Evolutionary conservation across 2,888 invertebrate species (phyloP), one percentile per base, ranked within the genome.

Genomic region (Chrysotoxum bicinctum): DNA sequence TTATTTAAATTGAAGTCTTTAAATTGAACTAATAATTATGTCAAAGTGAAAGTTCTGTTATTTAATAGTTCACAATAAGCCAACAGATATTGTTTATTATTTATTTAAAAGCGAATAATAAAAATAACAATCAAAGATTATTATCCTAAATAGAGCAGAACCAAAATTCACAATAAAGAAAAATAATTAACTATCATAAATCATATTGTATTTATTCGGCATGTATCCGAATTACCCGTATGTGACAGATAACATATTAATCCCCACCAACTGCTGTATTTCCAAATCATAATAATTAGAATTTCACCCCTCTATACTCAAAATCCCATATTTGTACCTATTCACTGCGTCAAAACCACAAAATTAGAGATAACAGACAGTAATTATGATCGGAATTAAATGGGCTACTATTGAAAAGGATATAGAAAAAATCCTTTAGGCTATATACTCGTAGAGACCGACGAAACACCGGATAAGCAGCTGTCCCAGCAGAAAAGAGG

Each of bases 321-420:
- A 9, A 16, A 16, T 43, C 8, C 1, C 19, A 2, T n/a, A 50
- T 23, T 23, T 23, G 23, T 50, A 45, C 52, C 37, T 58, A 45
- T 48, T 45, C 16, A 30, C 30, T 19, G 14, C 21, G 21, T 52
- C 21, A 45, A 72, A 69, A 74, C 54, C 83, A 35, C 45, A 75
- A 77, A 77, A 81, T 77, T 68, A 73, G 69, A 85, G 85, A 85
- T 81, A 85, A 85, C 84, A 37, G 3, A 77, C 62, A 69, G 35
- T 77, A 81, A 85, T 85, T 85, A 81, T 58, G 21, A 58, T 77
- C 81, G 60, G 66, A 79, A 75, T 74, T 78, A 83, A 66, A 78
- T 73, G 75, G 74, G 79, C 76, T 79, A 64, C 48, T 70, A 50
- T 50, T 2, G 16, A 19, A 52, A 72, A n/a, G 10, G 26, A 66